Conservation (phyloP, 1,140 invertebrate genomes). For the Hydropsyche tenuis region DNA sequence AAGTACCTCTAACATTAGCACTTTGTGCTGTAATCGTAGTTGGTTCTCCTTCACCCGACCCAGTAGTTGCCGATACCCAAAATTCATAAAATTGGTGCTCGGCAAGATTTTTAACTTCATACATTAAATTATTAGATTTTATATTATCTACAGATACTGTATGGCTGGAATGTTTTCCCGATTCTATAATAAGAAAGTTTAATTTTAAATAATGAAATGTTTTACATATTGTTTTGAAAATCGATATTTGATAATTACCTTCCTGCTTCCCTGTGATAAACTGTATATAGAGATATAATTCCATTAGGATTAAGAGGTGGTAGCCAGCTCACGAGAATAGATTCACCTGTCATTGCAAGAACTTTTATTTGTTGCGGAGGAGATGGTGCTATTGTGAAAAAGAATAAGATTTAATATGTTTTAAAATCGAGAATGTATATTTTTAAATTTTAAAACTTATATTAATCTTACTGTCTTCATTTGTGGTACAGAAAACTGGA, state of each 20-base stretch:
- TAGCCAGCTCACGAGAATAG: slow-evolving; percentile 80
- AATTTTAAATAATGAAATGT: not conserved
- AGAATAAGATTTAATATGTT: not conserved
- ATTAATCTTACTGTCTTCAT: slow-evolving; percentile 69
- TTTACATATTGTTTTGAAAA: not conserved
- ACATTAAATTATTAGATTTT: slow-evolving; percentile 61
- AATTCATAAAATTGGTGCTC: slow-evolving; percentile 77
- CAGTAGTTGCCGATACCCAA: slow-evolving; percentile 80
- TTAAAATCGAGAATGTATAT: not conserved
- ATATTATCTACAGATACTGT: slow-evolving; percentile 58
- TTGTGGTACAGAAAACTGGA: slow-evolving; percentile 74
- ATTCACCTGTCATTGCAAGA: slow-evolving; percentile 69
- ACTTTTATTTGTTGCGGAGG: slow-evolving; percentile 79
- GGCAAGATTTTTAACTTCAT: slow-evolving; percentile 67
- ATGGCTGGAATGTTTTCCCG: slow-evolving; percentile 60
- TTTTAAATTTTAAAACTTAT: slow-evolving; percentile 18
- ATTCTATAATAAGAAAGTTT: slow-evolving; percentile 52
- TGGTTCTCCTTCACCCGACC: slow-evolving; percentile 74
- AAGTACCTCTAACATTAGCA: slow-evolving; percentile 58
- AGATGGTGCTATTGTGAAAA: slow-evolving; percentile 78
- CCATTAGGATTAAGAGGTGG: slow-evolving; percentile 77
- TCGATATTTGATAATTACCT: slow-evolving; percentile 56
- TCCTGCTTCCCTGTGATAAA: slow-evolving; percentile 75
- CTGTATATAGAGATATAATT: slow-evolving; percentile 74
- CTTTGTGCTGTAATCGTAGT: slow-evolving; percentile 62